Conservation (phyloP, 1,140 invertebrate genomes). For the Chymomyza costata region DNA sequence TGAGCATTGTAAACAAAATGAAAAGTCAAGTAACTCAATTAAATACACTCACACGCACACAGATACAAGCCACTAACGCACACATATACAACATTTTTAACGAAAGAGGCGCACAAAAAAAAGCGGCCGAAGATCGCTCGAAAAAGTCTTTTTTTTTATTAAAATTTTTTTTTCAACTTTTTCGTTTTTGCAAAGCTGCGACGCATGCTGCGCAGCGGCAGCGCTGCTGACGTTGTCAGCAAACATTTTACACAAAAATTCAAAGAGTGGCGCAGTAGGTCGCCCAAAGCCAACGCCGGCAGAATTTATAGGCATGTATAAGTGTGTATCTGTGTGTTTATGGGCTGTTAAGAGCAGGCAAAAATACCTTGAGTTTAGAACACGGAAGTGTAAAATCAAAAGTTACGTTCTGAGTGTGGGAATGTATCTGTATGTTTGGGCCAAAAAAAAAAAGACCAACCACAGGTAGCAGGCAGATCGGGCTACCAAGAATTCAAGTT, state of each 20-base stretch:
- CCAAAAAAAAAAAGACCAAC: too few species aligned
- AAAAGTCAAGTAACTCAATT: conserved; percentile 3
- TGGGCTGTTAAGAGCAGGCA: conserved; percentile 20
- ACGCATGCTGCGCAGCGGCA: background rate
- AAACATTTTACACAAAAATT: conserved; percentile 5
- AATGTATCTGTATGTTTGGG: too few species aligned
- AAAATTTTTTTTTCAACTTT: conserved; percentile 21
- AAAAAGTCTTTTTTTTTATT: conserved; percentile 36
- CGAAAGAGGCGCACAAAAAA: conserved; percentile 33
- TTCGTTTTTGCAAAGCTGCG: background rate
- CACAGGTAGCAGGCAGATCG: too few species aligned
- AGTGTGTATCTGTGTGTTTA: conserved; percentile 12
- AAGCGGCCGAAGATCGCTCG: conserved; percentile 35
- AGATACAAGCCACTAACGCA: background rate
- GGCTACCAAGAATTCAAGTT: conserved; percentile 28
- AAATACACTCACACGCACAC: conserved; percentile 15
- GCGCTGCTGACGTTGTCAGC: background rate
- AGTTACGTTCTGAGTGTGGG: conserved; percentile 4
- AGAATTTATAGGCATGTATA: conserved; percentile 1
- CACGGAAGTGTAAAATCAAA: conserved; percentile 31
- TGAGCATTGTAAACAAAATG: conserved; percentile 28
- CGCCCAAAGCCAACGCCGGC: too few species aligned
- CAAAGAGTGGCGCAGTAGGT: conserved; percentile 28
- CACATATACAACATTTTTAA: conserved; percentile 15
- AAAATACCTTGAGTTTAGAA: conserved; percentile 42